Conservation (phyloP, 2,888 invertebrate genomes). For the Entomobrya proxima region DNA sequence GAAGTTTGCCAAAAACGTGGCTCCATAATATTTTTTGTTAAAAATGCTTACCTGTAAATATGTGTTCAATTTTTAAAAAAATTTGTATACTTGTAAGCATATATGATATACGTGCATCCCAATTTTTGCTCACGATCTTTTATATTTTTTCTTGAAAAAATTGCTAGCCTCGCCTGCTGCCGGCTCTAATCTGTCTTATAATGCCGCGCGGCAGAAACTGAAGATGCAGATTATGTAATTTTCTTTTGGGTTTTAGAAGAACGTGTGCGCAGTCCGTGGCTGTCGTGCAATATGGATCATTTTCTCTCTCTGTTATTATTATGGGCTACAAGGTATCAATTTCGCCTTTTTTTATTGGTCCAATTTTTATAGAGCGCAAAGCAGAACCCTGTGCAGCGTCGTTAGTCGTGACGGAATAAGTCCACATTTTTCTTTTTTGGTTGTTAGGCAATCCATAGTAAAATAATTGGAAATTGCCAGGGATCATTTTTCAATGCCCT, state of each 20-base stretch:
- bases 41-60: no score
- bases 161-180: not conserved
- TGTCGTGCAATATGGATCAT: conserved; percentile 39
- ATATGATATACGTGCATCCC: not conserved
- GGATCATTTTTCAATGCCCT: no score
- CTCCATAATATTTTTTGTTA: no score
- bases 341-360: conserved; percentile 14
- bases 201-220: not conserved
- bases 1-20: not conserved
- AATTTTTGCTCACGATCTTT: conserved; percentile 3
- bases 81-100: no score
- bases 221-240: conserved; percentile 21
- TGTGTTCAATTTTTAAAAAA: no score
- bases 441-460: no score
- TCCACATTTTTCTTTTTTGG: conserved; percentile 15
- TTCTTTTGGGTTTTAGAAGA: not conserved
- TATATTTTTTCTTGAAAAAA: not conserved
- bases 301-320: not conserved
- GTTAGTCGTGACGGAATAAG: conserved; percentile 3
- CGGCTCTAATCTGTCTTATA: no score
- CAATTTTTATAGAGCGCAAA: conserved; percentile 4
- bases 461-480: no score
- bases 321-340: conserved; percentile 10
- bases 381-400: not conserved
- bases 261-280: conserved; percentile 6